Base-by-base conservation (phyloP, 2,797 vertebrate genomes). In the Octomys mimax region DNA sequence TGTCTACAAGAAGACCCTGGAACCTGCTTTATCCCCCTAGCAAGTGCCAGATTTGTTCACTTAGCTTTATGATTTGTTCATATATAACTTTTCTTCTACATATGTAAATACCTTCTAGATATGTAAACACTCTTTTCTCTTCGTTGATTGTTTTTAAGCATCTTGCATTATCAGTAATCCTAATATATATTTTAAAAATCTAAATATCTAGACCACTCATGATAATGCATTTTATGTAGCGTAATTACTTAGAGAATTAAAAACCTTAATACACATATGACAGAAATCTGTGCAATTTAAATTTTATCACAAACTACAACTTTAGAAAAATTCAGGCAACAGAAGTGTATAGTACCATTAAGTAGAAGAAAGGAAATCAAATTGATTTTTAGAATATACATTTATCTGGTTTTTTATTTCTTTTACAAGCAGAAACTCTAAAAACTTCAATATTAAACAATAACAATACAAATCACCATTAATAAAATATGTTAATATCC, bases 381-480 rank as follows among this genome's bases (percentile, higher is more conserved):
- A 80, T 13, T 80, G 78, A 57, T 54, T 94, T 96, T 83, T 77
- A 6, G 92, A 92, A 94, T 89, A 85, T 77, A 54, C 57, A 64
- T 89, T 83, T 64, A 91, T 70, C 14, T 46, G 14, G 54, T 57
- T 81, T 94, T 94, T 24, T 42, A 95, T 81, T 96, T 85, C 42
- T 93, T 77, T 93, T 92, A 70, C 73, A 87, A 87, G 64, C 87
- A 57, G 83, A 61, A 49, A 83, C 85, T 87, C 78, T 28, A 33
- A 83, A 89, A 78, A 24, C 82, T 92, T 92, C 46, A 95, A 81
- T 93, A 64, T 82, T 16, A 64, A 94, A 85, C 6, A 95, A 89
- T 57, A 96, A 89, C 18, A 95, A 92, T 84, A 84, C 42, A 80
- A 94, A 92, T 95, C 80, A 87, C 7, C 46, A 92, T n/a, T 79